Percentiles rank a stretch among this genome's conserved stretches.
phyloP scores from a whole-genome alignment of 2,888 invertebrate species.

The Lysandra coridon region DNA sequence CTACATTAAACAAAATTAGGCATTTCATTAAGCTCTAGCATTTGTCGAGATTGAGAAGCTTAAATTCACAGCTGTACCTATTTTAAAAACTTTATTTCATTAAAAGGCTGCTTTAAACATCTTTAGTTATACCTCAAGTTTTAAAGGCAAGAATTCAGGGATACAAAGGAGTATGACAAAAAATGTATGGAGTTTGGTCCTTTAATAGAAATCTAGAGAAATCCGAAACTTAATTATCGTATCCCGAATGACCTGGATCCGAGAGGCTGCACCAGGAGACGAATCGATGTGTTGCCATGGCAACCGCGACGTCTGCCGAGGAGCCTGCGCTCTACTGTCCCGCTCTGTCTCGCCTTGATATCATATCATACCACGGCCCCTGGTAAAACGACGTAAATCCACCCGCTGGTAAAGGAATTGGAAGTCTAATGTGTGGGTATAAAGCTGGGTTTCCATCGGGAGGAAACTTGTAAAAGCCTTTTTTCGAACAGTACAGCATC shows the following conservation, averaged over 20 bases:
- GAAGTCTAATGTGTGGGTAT: conserved; percentile 37
- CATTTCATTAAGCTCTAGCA: too few species aligned
- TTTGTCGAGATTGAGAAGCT: too few species aligned
- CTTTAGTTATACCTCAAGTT: too few species aligned
- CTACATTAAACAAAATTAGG: too few species aligned
- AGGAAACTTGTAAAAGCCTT: conserved; percentile 42
- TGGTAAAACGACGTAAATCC: conserved; percentile 44
- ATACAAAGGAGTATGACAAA: background rate
- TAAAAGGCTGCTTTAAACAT: too few species aligned
- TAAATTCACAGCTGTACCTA: too few species aligned
- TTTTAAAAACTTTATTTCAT: too few species aligned
- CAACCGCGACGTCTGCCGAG: conserved; percentile 80
- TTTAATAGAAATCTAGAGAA: background rate
- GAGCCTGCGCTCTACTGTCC: conserved; percentile 79
- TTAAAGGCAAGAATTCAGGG: background rate
- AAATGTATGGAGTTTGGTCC: too few species aligned
- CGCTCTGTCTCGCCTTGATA: conserved; percentile 59
- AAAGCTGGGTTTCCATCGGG: conserved; percentile 35
- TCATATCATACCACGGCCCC: conserved; percentile 56
- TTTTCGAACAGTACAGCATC: conserved; percentile 42
- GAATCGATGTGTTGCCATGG: conserved; percentile 77
- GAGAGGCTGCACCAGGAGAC: conserved; percentile 62
- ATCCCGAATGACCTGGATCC: conserved; percentile 75
- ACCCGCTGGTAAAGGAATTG: conserved; percentile 36
- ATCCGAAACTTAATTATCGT: conserved; percentile 34